A percentile compares a stretch with the other conserved stretches of the same genome.
Evolutionary conservation across 2,888 invertebrate species (phyloP).

Genomic region (Silvanus unidentatus): DNA sequence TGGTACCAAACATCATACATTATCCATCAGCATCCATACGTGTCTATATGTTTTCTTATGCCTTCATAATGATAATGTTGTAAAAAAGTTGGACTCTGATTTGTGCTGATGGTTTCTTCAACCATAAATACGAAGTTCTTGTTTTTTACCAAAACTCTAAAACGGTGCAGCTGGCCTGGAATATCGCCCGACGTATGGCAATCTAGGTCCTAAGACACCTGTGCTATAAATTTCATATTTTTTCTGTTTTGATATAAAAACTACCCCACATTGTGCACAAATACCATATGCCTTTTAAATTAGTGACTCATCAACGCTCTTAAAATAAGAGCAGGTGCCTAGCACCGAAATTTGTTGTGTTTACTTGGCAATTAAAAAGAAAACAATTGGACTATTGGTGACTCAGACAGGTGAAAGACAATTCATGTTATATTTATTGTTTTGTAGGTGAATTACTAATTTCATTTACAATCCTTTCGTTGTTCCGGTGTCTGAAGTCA

Average conservation of each 20-base stretch:
- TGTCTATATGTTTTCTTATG: no score
- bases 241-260: no score
- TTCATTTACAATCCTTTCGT: conserved; percentile 11
- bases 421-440: background rate
- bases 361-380: background rate
- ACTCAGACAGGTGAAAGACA: background rate
- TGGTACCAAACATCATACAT: conserved; percentile 1
- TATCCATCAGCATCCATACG: background rate
- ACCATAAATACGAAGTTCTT: no score
- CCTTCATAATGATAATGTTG: no score
- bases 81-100: no score
- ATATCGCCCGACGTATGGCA: no score
- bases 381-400: conserved; percentile 1
- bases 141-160: no score
- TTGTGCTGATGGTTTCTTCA: no score
- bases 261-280: no score
- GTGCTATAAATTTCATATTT: no score
- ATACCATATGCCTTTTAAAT: conserved; percentile 7
- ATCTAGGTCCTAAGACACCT: no score
- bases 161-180: no score
- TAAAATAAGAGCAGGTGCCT: conserved; percentile 1
- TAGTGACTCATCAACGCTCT: conserved; percentile 3
- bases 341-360: background rate
- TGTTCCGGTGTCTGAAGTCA: conserved; percentile 26
- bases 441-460: background rate